A percentile compares a stretch with the other conserved stretches of the same genome.
Evolutionary conservation across 1,140 invertebrate species (phyloP).

Genomic region (Hesperophylax magnus): DNA sequence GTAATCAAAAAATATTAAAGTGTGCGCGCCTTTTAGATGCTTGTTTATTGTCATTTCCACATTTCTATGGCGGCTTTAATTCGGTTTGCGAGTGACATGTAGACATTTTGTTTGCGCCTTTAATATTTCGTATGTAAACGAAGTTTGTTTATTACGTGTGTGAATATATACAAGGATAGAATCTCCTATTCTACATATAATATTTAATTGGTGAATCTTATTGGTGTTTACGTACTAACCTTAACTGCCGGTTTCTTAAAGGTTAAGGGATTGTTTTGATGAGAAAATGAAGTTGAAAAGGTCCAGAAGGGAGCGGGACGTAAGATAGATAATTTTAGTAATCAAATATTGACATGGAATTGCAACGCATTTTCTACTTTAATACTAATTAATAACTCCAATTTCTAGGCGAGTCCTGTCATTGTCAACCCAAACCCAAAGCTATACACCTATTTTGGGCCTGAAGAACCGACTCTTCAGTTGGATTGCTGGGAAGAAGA

Average conservation of each 20-base stretch:
- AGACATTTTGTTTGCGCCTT: no score
- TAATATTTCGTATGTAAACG: not conserved
- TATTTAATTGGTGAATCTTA: no score
- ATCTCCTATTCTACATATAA: no score
- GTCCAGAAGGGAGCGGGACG: constrained; percentile 38
- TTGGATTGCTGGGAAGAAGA: constrained; percentile 79
- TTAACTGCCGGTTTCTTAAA: constrained; percentile 19
- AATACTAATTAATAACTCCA: constrained; percentile 1
- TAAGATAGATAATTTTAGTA: constrained; percentile 6
- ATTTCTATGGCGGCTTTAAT: no score
- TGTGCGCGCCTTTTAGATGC: no score
- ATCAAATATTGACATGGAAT: not conserved
- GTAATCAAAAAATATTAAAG: no score
- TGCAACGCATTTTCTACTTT: not conserved
- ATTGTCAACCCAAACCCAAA: not conserved
- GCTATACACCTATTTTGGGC: constrained; percentile 63
- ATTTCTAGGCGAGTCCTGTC: constrained; percentile 20
- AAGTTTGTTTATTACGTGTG: no score
- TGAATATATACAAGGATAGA: no score
- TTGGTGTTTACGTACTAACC: no score
- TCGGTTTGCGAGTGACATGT: no score
- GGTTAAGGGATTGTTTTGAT: constrained; percentile 25
- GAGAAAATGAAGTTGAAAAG: constrained; percentile 47
- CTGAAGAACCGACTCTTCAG: constrained; percentile 72
- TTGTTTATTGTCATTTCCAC: not conserved